Evolutionary conservation across 2,113 vertebrate species (phyloP).

Genomic region (Melanerpes formicivorus): DNA sequence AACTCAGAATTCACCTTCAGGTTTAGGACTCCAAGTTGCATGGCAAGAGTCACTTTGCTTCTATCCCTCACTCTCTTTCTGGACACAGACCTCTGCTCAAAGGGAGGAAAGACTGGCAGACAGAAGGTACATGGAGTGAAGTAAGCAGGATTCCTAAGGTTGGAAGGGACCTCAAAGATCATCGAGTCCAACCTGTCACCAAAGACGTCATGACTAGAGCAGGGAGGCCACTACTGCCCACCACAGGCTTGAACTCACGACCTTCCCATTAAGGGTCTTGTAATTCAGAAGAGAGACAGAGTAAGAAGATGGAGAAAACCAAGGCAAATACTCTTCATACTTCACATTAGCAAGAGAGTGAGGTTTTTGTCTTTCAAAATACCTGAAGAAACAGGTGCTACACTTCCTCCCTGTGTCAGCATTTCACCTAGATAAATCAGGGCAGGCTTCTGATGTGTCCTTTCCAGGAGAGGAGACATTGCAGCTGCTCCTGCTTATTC

Average conservation of each 20-base stretch:
- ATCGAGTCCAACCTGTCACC: too few relatives aligned
- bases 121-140: not conserved
- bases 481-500: not conserved
- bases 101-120: not conserved
- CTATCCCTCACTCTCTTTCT: not conserved
- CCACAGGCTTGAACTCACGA: too few relatives aligned
- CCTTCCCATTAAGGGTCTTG: too few relatives aligned
- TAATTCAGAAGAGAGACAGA: not conserved
- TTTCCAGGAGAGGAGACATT: not conserved
- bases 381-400: not conserved
- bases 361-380: not conserved
- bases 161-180: too few relatives aligned
- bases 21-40: not conserved
- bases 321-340: not conserved
- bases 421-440: not conserved
- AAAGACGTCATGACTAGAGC: too few relatives aligned
- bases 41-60: not conserved
- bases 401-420: not conserved
- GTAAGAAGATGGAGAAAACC: not conserved
- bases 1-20: not conserved
- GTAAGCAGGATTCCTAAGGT: too few relatives aligned
- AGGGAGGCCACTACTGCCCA: too few relatives aligned
- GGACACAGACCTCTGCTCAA: not conserved
- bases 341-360: not conserved
- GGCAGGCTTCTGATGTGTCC: not conserved